Evolutionary conservation across 1,140 invertebrate species (phyloP), one percentile per base, ranked within the genome.

Genomic region (Euwallacea similis): DNA sequence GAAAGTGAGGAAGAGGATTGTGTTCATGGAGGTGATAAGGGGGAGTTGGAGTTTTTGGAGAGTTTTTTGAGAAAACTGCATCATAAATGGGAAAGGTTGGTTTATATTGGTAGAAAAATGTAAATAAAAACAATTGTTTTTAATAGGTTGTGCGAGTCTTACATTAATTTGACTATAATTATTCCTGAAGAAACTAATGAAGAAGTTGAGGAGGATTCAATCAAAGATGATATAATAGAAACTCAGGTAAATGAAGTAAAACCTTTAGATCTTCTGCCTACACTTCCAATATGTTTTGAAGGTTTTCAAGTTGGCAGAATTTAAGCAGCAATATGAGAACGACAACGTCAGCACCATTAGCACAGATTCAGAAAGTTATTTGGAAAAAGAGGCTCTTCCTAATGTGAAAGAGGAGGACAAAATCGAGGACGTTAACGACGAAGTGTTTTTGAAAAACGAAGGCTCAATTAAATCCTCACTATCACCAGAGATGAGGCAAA

Each of bases 31-130:
- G 42, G 47, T 13, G 82, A 80, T 77, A 79, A 79, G 15, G 84
- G 80, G 16, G 84, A 85, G 66, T 74, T 85, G 43, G 83, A 84
- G 67, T 83, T 85, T 55, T 79, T 85, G 16, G 84, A 85, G 84
- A 79, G 72, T 76, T 84, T 73, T 74, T 79, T 79, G 68, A 76
- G 71, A 65, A 79, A 75, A 70, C 70, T 81, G 66, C 81, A 79
- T 73, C 71, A 58, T 55, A 80, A 81, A 73, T 81, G 79, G 80
- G 78, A 80, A 46, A 71, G 75, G 73, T 71, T n/a, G 0, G 67
- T 69, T 16, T 11, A 42, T 7, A 33, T n/a, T 56, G 8, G 41
- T 3, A 10, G 9, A 46, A 47, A 44, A 44, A 44, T 63, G 11
- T 63, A 0, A 55, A 53, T 42, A 54, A 11, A 33, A n/a, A 11